phyloP scores from a whole-genome alignment of 2,888 invertebrate species.

The Cephus rjabovi region DNA sequence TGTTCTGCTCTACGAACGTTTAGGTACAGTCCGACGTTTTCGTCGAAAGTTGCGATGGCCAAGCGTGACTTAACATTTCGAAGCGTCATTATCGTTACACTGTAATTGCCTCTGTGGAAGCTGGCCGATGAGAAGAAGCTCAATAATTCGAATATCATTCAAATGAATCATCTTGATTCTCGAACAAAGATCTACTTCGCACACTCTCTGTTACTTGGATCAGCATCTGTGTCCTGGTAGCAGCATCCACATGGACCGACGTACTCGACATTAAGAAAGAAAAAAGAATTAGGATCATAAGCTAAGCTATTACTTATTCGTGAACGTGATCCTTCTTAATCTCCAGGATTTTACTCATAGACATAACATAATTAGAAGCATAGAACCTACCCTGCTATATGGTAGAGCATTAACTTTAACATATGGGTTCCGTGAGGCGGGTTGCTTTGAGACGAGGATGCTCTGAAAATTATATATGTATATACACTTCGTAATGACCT shows the following conservation, averaged over 20 bases:
- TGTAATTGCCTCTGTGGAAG: neutral
- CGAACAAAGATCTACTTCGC: neutral
- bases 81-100: neutral
- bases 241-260: neutral
- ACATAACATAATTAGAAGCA: slow-evolving; percentile 38
- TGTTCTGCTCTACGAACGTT: neutral
- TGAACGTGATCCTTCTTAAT: slow-evolving; percentile 35
- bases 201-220: neutral
- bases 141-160: neutral
- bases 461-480: neutral
- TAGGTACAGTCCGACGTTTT: neutral
- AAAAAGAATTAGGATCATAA: neutral
- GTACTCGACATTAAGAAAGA: neutral
- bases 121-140: neutral
- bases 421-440: slow-evolving; percentile 17
- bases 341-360: slow-evolving; percentile 33
- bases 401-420: slow-evolving; percentile 17
- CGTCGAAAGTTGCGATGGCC: neutral
- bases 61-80: neutral
- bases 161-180: neutral
- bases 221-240: neutral
- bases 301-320: neutral
- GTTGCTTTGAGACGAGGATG: neutral
- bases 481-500: neutral
- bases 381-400: slow-evolving; percentile 1